phyloP scores from a whole-genome alignment of 2,888 invertebrate species.

The Eupithecia exiguata region DNA sequence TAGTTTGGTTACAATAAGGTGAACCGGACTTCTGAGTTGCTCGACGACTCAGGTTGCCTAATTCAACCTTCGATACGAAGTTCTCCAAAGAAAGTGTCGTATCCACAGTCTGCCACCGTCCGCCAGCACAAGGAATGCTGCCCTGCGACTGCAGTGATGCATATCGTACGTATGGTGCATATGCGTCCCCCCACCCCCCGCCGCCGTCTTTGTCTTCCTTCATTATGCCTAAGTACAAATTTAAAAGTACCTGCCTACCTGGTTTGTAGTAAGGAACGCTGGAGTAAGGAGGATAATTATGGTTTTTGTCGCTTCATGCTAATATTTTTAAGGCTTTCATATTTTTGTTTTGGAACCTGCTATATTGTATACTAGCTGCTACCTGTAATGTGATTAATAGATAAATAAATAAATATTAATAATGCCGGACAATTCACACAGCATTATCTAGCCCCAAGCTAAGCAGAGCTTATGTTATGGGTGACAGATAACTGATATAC shows the following conservation, averaged over 20 bases:
- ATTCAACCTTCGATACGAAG: no score
- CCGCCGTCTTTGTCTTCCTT: constrained; percentile 72
- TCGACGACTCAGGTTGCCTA: no score
- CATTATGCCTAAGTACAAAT: constrained; percentile 61
- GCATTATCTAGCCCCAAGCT: no score
- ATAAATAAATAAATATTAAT: no score
- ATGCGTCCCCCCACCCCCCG: constrained; percentile 56
- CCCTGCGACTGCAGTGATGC: constrained; percentile 80
- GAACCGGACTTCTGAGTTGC: no score
- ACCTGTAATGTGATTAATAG: no score
- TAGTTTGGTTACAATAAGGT: no score
- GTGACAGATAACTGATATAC: no score
- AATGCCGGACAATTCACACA: no score
- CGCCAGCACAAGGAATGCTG: constrained; percentile 76
- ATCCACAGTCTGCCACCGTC: constrained; percentile 60
- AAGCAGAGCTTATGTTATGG: no score
- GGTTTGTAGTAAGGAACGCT: not conserved
- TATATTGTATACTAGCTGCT: not conserved
- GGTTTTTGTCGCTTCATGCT: not conserved
- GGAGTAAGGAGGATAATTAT: constrained; percentile 6
- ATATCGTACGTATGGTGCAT: constrained; percentile 78
- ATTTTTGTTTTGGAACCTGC: not conserved
- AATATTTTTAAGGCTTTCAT: not conserved
- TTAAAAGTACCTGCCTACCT: constrained; percentile 44
- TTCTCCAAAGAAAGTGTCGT: constrained; percentile 36